Evolutionary conservation across 2,888 invertebrate genomes (phyloP).

Genomic region (Thera britannica): DNA sequence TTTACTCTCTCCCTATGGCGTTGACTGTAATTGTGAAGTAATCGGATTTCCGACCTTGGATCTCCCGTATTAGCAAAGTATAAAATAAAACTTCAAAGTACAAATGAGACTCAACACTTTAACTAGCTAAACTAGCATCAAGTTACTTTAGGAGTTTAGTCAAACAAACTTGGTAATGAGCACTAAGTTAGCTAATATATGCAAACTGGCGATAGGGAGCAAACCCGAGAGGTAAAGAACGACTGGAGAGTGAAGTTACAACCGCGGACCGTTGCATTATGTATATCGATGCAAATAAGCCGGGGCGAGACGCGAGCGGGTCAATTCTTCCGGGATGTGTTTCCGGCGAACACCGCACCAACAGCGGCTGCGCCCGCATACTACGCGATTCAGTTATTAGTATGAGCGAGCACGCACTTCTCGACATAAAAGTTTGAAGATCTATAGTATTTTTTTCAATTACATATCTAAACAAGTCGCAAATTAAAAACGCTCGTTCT

Average conservation of each 20-base stretch:
- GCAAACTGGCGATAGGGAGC: constrained; percentile 39
- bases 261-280: constrained; percentile 51
- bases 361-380: constrained; percentile 32
- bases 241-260: constrained; percentile 35
- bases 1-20: background rate
- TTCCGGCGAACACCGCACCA: constrained; percentile 62
- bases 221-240: constrained; percentile 34
- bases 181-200: constrained; percentile 31
- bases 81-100: constrained; percentile 3
- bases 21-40: background rate
- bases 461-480: too few species aligned
- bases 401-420: constrained; percentile 64
- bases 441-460: background rate
- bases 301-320: constrained; percentile 56
- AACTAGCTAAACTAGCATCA: constrained; percentile 19
- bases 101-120: constrained; percentile 9
- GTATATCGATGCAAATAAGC: constrained; percentile 69
- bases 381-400: constrained; percentile 51
- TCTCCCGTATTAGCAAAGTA: constrained; percentile 21
- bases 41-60: constrained; percentile 2
- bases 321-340: constrained; percentile 83
- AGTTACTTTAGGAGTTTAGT: constrained; percentile 29
- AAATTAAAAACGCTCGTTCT: background rate
- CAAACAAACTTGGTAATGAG: constrained; percentile 40
- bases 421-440: constrained; percentile 28